Conservation (phyloP, 1,140 invertebrate genomes). For the Eurytemora carolleeae region DNA sequence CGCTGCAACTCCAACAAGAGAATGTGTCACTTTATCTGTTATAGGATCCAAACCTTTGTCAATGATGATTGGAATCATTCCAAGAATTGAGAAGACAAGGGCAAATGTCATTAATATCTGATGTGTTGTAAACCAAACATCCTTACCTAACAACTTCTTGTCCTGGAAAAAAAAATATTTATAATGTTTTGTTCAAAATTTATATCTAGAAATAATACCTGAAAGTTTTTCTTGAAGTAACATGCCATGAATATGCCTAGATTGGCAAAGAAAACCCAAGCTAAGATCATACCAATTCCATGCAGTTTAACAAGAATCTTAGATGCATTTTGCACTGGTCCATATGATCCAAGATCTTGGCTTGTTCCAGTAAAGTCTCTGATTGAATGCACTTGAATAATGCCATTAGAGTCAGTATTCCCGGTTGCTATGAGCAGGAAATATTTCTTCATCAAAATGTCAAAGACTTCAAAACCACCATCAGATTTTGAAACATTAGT, state of each 20-base stretch:
- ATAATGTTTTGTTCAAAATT: too few relatives aligned
- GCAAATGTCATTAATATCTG: not conserved
- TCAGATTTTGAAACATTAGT: not conserved
- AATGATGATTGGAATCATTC: not conserved
- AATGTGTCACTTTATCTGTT: not conserved
- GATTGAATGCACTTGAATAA: not conserved
- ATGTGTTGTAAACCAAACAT: not conserved
- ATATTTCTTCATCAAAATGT: not conserved
- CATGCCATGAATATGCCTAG: not conserved
- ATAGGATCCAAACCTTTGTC: not conserved
- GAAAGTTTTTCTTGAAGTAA: not conserved
- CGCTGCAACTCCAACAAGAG: not conserved
- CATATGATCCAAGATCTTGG: not conserved
- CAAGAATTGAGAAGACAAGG: not conserved
- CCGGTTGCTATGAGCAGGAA: not conserved
- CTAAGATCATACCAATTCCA: not conserved
- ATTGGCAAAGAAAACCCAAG: not conserved
- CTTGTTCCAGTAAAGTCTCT: not conserved
- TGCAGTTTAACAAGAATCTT: not conserved
- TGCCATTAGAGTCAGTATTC: not conserved
- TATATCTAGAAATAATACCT: not conserved
- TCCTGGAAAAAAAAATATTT: too few relatives aligned
- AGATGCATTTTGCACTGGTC: not conserved
- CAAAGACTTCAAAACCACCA: not conserved
- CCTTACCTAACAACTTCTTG: not conserved